phyloP scores from a whole-genome alignment of 1,140 invertebrate species.

The Notospermus geniculatus region DNA sequence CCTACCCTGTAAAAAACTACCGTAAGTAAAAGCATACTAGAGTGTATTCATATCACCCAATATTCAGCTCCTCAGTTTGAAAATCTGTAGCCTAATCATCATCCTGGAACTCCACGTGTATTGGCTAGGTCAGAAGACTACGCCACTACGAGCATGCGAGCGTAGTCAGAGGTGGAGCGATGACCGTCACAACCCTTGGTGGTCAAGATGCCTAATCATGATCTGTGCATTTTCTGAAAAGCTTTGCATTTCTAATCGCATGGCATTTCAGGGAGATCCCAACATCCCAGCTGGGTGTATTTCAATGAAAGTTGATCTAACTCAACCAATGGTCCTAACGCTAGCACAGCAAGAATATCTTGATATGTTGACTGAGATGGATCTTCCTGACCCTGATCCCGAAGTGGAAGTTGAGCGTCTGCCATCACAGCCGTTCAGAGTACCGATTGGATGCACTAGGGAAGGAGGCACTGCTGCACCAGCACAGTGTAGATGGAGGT shows the following conservation, averaged over 20 bases:
- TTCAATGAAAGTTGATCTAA: slow-evolving; percentile 37
- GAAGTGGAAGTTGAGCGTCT: slow-evolving; percentile 12
- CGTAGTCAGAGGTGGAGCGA: too few relatives aligned
- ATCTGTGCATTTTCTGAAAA: too few relatives aligned
- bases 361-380: slow-evolving; percentile 18
- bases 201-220: too few relatives aligned
- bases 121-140: too few relatives aligned
- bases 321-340: slow-evolving; percentile 32
- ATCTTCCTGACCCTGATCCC: slow-evolving; percentile 19
- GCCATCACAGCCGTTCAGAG: slow-evolving; percentile 29
- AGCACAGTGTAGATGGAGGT: slow-evolving; percentile 26
- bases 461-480: slow-evolving; percentile 11
- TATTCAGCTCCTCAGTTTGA: too few relatives aligned
- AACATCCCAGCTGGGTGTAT: slow-evolving; percentile 44
- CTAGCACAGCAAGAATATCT: slow-evolving; percentile 30
- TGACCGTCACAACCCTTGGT: too few relatives aligned
- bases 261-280: slow-evolving; percentile 39
- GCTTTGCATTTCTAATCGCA: slow-evolving; percentile 8
- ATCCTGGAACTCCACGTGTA: too few relatives aligned
- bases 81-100: too few relatives aligned
- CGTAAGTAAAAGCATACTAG: too few relatives aligned
- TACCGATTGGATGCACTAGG: slow-evolving; percentile 25
- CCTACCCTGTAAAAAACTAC: too few relatives aligned
- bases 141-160: too few relatives aligned
- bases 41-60: too few relatives aligned